These are phyloP conservation scores for Hyperoplus immaculatus DNA, from an alignment of 2,797 vertebrate species.

Conservation along the genomic window DNA sequence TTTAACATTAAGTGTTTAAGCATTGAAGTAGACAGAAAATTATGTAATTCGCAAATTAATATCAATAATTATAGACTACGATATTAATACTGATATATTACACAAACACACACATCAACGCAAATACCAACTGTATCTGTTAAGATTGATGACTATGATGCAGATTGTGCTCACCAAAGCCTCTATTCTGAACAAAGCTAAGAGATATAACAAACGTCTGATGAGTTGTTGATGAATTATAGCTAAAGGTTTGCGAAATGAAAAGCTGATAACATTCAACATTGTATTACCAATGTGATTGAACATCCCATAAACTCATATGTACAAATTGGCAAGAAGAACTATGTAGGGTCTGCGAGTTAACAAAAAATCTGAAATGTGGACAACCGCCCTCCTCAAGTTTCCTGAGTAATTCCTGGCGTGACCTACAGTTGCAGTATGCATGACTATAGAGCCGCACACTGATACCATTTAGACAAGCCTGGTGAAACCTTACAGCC, in stretches of 20 bases:
- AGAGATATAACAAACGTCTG: constrained; percentile 14
- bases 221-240: constrained; percentile 22
- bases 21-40: too few species aligned
- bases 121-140: background rate
- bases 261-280: constrained; percentile 11
- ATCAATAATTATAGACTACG: background rate
- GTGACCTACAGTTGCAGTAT: constrained; percentile 76
- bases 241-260: background rate
- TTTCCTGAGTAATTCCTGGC: constrained; percentile 53
- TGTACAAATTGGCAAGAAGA: constrained; percentile 23
- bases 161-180: background rate
- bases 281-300: constrained; percentile 4
- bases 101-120: background rate
- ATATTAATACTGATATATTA: background rate
- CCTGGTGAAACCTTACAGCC: constrained; percentile 42
- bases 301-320: constrained; percentile 26
- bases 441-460: constrained; percentile 44
- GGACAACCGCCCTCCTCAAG: constrained; percentile 34
- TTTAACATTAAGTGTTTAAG: background rate
- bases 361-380: constrained; percentile 40
- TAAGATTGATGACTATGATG: background rate
- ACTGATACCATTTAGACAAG: constrained; percentile 44
- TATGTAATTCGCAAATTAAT: background rate
- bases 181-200: constrained; percentile 13
- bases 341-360: constrained; percentile 4